Percentiles rank a stretch among this genome's conserved stretches.
Evolutionary conservation across 2,888 invertebrate genomes (phyloP).

Genomic region (Pomacea canaliculata): DNA sequence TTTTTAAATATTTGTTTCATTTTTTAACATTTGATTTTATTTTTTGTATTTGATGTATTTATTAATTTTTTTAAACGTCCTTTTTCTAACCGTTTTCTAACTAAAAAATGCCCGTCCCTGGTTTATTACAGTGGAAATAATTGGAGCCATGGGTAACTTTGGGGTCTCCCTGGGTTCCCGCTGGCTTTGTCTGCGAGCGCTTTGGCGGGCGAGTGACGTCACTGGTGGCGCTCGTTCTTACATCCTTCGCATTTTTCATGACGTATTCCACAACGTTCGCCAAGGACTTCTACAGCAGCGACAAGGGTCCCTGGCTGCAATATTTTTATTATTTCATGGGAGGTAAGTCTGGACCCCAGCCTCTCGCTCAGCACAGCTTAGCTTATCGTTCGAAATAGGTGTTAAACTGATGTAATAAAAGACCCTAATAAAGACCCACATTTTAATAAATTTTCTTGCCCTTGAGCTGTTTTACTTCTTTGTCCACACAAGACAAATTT

Average conservation of each 20-base stretch:
- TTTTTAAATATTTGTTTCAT: not conserved
- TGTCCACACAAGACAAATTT: too few relatives aligned
- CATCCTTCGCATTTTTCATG: conserved; percentile 41
- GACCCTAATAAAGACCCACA: too few relatives aligned
- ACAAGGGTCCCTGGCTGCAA: conserved; percentile 37
- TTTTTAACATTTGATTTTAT: too few relatives aligned
- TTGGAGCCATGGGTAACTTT: conserved; percentile 51
- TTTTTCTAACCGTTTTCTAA: too few relatives aligned
- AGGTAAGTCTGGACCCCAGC: conserved; percentile 31
- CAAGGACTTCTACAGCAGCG: conserved; percentile 39
- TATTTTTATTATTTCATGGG: conserved; percentile 48
- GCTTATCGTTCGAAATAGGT: too few relatives aligned
- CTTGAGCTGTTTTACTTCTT: too few relatives aligned
- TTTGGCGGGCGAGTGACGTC: conserved; percentile 47
- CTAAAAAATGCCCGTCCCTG: too few relatives aligned
- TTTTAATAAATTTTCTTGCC: too few relatives aligned
- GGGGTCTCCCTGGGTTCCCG: conserved; percentile 54
- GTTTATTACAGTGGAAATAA: conserved; percentile 46
- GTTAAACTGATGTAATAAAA: too few relatives aligned
- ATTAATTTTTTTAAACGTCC: too few relatives aligned
- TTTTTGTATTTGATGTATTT: too few relatives aligned
- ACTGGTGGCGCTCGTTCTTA: conserved; percentile 39
- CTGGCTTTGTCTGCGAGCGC: conserved; percentile 46
- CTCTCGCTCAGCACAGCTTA: too few relatives aligned
- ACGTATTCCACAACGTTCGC: conserved; percentile 46